Evolutionary conservation across 2,888 invertebrate species (phyloP).

Genomic region (Bruchidius siliquastri): DNA sequence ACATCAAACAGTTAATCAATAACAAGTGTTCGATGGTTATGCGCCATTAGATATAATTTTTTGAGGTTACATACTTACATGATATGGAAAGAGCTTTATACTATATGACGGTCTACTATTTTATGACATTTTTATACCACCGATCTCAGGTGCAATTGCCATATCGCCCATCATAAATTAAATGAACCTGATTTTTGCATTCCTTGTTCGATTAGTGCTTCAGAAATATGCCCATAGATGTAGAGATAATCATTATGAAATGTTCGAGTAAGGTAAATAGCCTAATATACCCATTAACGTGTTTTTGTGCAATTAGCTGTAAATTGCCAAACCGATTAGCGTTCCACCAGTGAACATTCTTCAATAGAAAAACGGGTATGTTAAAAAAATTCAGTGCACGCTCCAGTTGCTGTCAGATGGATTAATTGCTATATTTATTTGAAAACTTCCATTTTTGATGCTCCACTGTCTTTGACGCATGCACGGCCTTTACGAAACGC

Average conservation of each 20-base stretch:
- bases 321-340: slow-evolving; percentile 12
- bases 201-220: neutral
- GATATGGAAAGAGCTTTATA: too few relatives aligned
- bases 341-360: slow-evolving; percentile 3
- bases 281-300: slow-evolving; percentile 13
- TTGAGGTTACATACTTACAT: too few relatives aligned
- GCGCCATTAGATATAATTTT: too few relatives aligned
- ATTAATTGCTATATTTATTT: neutral
- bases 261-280: neutral
- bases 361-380: neutral
- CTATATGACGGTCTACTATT: too few relatives aligned
- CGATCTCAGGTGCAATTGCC: neutral
- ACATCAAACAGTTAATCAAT: too few relatives aligned
- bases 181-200: neutral
- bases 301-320: slow-evolving; percentile 11
- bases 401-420: neutral
- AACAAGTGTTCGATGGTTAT: too few relatives aligned
- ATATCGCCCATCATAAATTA: neutral
- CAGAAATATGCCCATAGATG: neutral
- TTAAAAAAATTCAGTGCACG: neutral
- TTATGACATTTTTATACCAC: too few relatives aligned
- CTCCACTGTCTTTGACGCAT: neutral
- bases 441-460: neutral
- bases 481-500: neutral
- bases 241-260: neutral